These are phyloP conservation scores for Apantesis nais DNA, from an alignment of 2,888 invertebrate genomes.

Conservation along the genomic window DNA sequence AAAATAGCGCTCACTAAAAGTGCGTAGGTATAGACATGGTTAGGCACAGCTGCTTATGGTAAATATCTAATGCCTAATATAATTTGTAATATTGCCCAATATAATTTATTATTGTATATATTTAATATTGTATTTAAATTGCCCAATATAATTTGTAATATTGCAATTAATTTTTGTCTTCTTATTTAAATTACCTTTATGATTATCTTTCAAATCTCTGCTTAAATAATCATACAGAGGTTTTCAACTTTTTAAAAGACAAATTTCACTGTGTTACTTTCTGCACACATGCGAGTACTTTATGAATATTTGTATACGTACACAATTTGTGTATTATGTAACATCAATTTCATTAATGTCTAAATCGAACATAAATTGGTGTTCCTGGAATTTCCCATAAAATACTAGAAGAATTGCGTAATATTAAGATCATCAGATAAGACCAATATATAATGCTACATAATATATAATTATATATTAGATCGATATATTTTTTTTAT, in stretches of 20 bases:
- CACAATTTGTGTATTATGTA: neutral
- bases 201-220: neutral
- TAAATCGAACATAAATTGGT: neutral
- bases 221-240: neutral
- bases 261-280: neutral
- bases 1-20: slow-evolving; percentile 52
- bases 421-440: neutral
- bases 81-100: slow-evolving; percentile 29
- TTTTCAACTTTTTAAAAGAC: neutral
- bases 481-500: neutral
- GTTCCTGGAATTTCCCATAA: neutral
- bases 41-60: slow-evolving; percentile 45
- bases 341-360: neutral
- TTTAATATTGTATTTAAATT: no score
- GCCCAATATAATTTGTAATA: neutral
- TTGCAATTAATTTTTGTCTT: neutral
- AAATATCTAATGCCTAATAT: slow-evolving; percentile 48
- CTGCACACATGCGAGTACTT: neutral
- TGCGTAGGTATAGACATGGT: slow-evolving; percentile 38
- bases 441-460: neutral
- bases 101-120: no score
- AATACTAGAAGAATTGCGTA: neutral
- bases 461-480: no score
- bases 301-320: neutral
- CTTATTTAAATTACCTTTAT: neutral